Base-by-base conservation (phyloP, 2,113 vertebrate genomes). In the Grallaria varia region DNA sequence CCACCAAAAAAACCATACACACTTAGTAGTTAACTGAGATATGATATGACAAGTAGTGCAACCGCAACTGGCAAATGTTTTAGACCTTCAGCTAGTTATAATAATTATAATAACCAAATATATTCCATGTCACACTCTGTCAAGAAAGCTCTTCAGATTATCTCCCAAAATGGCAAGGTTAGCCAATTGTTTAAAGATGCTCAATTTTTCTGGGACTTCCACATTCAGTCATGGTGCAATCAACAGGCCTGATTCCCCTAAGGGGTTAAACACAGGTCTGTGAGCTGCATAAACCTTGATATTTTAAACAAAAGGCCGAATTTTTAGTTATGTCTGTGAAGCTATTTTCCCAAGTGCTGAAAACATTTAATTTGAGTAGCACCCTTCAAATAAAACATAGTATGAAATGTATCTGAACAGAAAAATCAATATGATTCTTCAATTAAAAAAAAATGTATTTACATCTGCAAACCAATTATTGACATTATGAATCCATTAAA, bases 1-100 rank as follows among this genome's bases (percentile, higher is more conserved):
- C 14, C 50, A 87, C 30, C 37, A 84, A 49, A 72, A 50, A 78
- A 62, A 13, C 1, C 39, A 40, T 10, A 63, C 8, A 74, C 30
- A 24, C 18, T 83, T 67, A 75, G 42, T 33, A 72, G 31, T 74
- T 72, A 58, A 20, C 16, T 81, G 69, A 94, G 83, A 90, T 88
- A 74, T 10, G 8, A 69, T 87, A 87, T 96, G 85, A 76, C 82
- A 95, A 39, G 31, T 90, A 23, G 63, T 87, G 40, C 28, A 79
- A 85, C 60, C 50, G 71, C 87, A 93, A 92, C 25, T 78, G 75
- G 64, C 25, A 94, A 85, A 85, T 78, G 74, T 64, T 93, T 94
- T 88, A 82, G 49, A 83, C 53, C 31, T 79, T 87, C 58, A 79
- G 50, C 49, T 82, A 82, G 52, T 84, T 92, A 74, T 40, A 72